Percentiles rank a stretch among this genome's conserved stretches.
phyloP scores from a whole-genome alignment of 2,113 vertebrate species.

The Noturus placidus region DNA sequence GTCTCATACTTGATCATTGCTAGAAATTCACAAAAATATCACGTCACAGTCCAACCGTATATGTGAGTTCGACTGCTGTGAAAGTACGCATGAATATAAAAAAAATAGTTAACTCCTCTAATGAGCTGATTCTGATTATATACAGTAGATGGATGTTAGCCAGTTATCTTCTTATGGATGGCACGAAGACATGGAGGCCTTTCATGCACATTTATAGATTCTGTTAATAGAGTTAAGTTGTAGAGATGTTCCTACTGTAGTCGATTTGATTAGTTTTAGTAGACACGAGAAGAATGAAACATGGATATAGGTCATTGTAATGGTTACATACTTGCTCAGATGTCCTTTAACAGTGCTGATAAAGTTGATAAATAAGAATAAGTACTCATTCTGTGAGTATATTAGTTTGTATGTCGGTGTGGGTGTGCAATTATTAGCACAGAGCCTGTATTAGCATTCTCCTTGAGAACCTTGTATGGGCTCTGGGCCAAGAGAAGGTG shows the following conservation, averaged over 20 bases:
- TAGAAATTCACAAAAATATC: not conserved
- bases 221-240: not conserved
- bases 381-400: not conserved
- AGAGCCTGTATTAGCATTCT: conserved; percentile 11
- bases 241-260: not conserved
- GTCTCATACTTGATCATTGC: not conserved
- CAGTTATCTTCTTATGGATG: not conserved
- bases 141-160: not conserved
- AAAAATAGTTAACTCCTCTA: not conserved
- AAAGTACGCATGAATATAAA: not conserved
- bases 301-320: not conserved
- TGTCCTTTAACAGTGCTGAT: not conserved
- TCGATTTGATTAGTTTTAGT: not conserved
- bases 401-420: conserved; percentile 9
- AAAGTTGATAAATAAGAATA: not conserved
- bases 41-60: not conserved
- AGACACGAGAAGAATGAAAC: not conserved
- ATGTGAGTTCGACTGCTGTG: not conserved
- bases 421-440: not conserved
- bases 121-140: not conserved
- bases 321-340: not conserved
- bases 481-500: conserved; percentile 25
- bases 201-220: not conserved
- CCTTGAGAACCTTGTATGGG: conserved; percentile 17
- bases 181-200: conserved; percentile 2